Base-by-base conservation (phyloP, 2,888 invertebrate species). In the Hypselothyrea guttata region DNA sequence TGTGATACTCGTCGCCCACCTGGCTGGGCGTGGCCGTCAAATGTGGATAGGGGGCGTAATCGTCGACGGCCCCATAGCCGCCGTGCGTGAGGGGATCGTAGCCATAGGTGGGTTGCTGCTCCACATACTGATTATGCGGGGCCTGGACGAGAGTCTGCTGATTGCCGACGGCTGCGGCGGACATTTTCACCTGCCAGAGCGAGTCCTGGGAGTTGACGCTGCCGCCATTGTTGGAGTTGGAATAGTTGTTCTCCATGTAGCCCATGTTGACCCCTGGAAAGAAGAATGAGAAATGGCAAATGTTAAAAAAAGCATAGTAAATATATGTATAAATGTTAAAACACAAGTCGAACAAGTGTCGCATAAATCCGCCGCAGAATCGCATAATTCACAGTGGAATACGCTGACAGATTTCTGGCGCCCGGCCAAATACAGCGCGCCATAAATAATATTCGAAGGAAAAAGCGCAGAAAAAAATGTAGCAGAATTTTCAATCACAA, bases 121-220 rank as follows among this genome's bases (percentile, higher is more conserved):
- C 94, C 56, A 93, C 91, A 84, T 92, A 92, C 86, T 92, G 91
- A 70, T 92, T 92, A 59, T 86, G 86, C 18, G 86, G 78, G 2
- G 82, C 77, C 58, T 92, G 91, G 57, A 92, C 92, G 64, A 92
- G 87, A 63, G 92, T 90, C 86, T 93, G 93, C 49, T 93, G 93
- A 48, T 93, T 93, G 74, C 93, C 93, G 82, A 93, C 94, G 8
- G 92, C 92, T 7, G 92, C 92, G n/a, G 94, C 95, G 0, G 95
- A 95, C 93, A 95, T 95, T 91, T 97, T 97, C 93, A 97, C 95
- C 91, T 97, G 97, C 97, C 97, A 97, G 85, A 97, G 91, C 33
- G 97, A 97, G 90, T 97, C 97, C 90, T 97, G 97, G 3, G 97
- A 97, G 91, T 97, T 97, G 56, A 97, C 97, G 83, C 97, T 97